Percentiles rank a stretch among this genome's conserved stretches.
Conservation (phyloP, 1,140 invertebrate species). For the Achroia grisella region DNA sequence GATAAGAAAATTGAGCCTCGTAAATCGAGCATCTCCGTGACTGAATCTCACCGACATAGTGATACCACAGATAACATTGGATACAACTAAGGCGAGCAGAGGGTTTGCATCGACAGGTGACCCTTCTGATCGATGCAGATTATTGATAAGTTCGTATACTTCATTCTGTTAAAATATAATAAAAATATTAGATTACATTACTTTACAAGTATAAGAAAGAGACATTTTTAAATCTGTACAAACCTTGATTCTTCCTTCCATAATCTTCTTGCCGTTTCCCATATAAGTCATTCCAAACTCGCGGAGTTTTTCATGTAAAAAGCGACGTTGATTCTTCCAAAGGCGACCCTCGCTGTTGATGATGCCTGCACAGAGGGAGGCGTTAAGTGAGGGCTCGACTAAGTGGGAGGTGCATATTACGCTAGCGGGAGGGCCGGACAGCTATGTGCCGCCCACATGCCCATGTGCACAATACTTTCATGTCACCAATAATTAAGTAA, state of each 20-base stretch:
- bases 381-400: slow-evolving; percentile 25
- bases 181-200: slow-evolving; percentile 27
- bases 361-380: slow-evolving; percentile 81
- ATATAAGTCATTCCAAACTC: slow-evolving; percentile 93
- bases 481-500: slow-evolving; percentile 1
- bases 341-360: slow-evolving; percentile 92
- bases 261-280: slow-evolving; percentile 83
- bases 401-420: slow-evolving; percentile 28
- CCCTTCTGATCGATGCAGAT: slow-evolving; percentile 76
- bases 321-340: slow-evolving; percentile 94
- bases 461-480: slow-evolving; percentile 19
- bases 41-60: slow-evolving; percentile 91
- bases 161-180: slow-evolving; percentile 77
- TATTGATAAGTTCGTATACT: slow-evolving; percentile 81
- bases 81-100: slow-evolving; percentile 85
- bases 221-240: background rate
- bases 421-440: slow-evolving; percentile 25
- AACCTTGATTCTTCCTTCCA: slow-evolving; percentile 91
- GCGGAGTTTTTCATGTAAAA: slow-evolving; percentile 90
- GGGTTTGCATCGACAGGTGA: slow-evolving; percentile 81
- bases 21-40: slow-evolving; percentile 83
- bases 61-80: slow-evolving; percentile 93
- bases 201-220: background rate
- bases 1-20: slow-evolving; percentile 86
- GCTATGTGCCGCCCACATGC: slow-evolving; percentile 29